Base-by-base conservation (phyloP, 2,113 vertebrate species). In the Anoura caudifer region DNA sequence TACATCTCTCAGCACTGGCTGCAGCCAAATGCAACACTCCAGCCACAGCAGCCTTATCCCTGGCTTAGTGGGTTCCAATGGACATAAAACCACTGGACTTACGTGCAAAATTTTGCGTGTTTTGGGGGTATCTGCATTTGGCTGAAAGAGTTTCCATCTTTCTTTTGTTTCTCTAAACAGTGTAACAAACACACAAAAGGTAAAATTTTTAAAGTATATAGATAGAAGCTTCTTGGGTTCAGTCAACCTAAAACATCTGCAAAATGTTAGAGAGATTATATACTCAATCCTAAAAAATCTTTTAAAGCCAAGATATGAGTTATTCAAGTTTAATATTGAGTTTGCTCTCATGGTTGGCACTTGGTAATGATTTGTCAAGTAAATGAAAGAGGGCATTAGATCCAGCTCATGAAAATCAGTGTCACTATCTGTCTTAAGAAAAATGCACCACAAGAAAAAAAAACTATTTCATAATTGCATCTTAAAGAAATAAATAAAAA, bases 401-500 rank as follows among this genome's bases (percentile, higher is more conserved):
- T 22, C 81, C 19, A 10, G 24, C 15, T 73, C 52, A 12, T 26
- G 31, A 81, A 92, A 56, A 76, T 65, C 28, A 33, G 15, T 22
- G 63, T 87, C 7, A 9, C 59, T 77, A 50, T 56, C n/a, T 12
- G 8, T 56, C 72, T 91, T 59, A 31, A 87, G 45, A 70, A 91
- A 90, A 92, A 90, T 28, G 41, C 4, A 83, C 24, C 50, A 20
- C 0, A 0, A 63, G 43, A n/a, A 41, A 24, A 47, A 73, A 91
- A 80, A 50, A 16, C 45, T 43, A 50, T 73, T 81, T 84, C 84
- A 77, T 38, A 87, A 95, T 94, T 31, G 56, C 6, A 38, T 90
- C 59, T 72, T 84, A 50, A 38, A 70, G 90, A 90, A 94, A 87
- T 56, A 69, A 79, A 67, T 67, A 81, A 61, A 93, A 94, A 45